Conservation (phyloP, 2,888 invertebrate species). For the Zeuzera pyrina region DNA sequence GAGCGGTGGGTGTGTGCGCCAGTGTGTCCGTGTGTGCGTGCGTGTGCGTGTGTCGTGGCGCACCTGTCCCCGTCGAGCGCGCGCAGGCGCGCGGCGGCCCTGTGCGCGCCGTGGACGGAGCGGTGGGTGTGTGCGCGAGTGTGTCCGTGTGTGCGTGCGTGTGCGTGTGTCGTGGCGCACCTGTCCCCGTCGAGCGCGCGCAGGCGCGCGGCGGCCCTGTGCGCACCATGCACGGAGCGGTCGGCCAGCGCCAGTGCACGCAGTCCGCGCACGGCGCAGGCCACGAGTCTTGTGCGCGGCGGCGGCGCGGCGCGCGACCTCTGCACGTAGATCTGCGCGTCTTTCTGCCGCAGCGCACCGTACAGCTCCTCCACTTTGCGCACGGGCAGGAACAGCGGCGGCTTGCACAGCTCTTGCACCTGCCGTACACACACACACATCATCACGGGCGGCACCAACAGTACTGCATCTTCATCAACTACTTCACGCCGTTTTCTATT, state of each 20-base stretch:
- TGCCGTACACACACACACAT: constrained; percentile 12
- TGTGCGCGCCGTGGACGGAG: background rate
- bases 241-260: constrained; percentile 85
- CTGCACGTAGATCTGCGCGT: constrained; percentile 97
- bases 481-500: too few relatives aligned
- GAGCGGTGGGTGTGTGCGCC: background rate
- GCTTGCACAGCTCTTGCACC: constrained; percentile 82
- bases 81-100: background rate
- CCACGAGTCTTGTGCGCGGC: constrained; percentile 80
- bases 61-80: too few relatives aligned
- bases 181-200: constrained; percentile 87
- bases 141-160: background rate
- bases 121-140: background rate
- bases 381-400: constrained; percentile 86
- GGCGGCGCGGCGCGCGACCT: constrained; percentile 75
- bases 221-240: constrained; percentile 86
- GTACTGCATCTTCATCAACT: too few relatives aligned
- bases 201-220: constrained; percentile 81
- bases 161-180: constrained; percentile 34
- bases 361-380: constrained; percentile 93
- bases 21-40: background rate
- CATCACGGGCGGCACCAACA: too few relatives aligned
- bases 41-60: too few relatives aligned
- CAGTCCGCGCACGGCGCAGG: constrained; percentile 85
- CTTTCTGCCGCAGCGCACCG: constrained; percentile 88